Base-by-base conservation (phyloP, 1,140 invertebrate species). In the Aphidius ervi region DNA sequence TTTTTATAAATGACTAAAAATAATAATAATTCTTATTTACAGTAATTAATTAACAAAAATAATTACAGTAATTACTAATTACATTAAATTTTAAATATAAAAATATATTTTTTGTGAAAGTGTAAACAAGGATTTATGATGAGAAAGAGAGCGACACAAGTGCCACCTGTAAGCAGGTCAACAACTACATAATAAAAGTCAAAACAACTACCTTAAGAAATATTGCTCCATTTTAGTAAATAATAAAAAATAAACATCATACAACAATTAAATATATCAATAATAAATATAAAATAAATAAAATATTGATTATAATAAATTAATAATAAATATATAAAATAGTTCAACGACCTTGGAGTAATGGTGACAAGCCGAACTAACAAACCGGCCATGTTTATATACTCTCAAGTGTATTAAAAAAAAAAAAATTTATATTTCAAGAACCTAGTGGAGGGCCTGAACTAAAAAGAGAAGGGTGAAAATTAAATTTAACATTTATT, bases 341-440 rank as follows among this genome's bases (percentile, higher is more conserved):
- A 66, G 74, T 75, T 77, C 74, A 76, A 75, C 74, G 74, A 74
- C 74, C 75, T 58, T 62, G 63, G 45, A 56, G 59, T 65, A 67
- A 72, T 62, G 67, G 73, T 77, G 74, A 76, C 74, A 75, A 74
- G 67, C 62, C 61, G 50, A 58, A 52, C 46, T 9, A n/a, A 23
- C 46, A 5, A 68, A 70, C 73, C 76, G 72, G 76, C 75, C 74
- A 78, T 78, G 76, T 78, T 78, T 77, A 76, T 75, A 72, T 62
- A 9, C 40, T 4, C 42, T 67, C 63, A 68, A 61, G 72, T 71
- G 73, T 72, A 68, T 75, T 70, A 67, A 67, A 70, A 67, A 58
- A 56, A 61, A 66, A 61, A 65, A 57, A 56, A 61, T 59, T 65
- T 50, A 45, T 49, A 67, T 68, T 68, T 64, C 46, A 46, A 45